Base-by-base conservation (phyloP, 2,797 vertebrate genomes). In the Taenioides sp. region DNA sequence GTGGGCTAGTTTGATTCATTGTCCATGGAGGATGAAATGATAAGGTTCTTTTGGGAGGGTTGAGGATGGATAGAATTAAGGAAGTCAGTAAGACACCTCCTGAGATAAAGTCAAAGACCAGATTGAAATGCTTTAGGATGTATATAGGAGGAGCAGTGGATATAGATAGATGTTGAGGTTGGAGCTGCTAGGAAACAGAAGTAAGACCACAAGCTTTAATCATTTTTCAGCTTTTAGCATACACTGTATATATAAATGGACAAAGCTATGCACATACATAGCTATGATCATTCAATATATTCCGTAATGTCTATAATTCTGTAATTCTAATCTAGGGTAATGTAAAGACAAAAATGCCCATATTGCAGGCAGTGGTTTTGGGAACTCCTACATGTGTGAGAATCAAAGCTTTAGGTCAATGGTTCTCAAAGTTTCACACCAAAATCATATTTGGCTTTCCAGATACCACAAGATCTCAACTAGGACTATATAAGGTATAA, bases 81-180 rank as follows among this genome's bases (percentile, higher is more conserved):
- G 7, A 62, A n/a, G 28, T 37, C 18, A 12, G 7, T 58, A 70
- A 72, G 76, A 80, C 74, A 66, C 55, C 74, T 65, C 40, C 43
- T 60, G 58, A 16, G 23, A 58, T 27, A 58, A 58, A 25, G 55
- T 58, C 23, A 58, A 3, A 25, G 9, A 0, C 55, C 55, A 58
- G 55, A 25, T 58, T 31, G 25, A 20, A 27, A 60, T 31, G 31
- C 1, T 20, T 37, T 34, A 28, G 60, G 28, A 20, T 31, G 57
- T 59, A 7, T 16, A 59, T 6, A 59, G 16, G 57, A 25, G 22
- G 55, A 52, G 20, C 50, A 52, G 50, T 6, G 20, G n/a, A 12
- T 9, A 22, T 17, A 59, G 12, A 28, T 18, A 1, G 58, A 28
- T 31, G 25, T 27, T 28, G 27, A 60, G 25, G 25, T 12, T 57